Conservation (phyloP, 2,888 invertebrate species). For the Troides aeacus region DNA sequence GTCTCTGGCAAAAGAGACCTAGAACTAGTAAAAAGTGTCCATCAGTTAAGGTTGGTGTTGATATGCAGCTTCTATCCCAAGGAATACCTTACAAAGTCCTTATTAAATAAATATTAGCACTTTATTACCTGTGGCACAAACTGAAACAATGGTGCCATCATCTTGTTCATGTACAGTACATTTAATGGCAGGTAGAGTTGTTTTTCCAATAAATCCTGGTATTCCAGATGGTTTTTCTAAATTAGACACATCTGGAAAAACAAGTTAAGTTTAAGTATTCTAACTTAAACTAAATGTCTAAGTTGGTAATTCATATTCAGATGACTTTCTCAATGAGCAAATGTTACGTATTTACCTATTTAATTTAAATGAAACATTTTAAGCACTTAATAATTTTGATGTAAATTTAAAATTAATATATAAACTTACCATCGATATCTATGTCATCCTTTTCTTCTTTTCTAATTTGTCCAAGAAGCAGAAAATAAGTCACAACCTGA, state of each 20-base stretch:
- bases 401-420: background rate
- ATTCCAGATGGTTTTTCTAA: slow-evolving; percentile 81
- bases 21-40: too few species aligned
- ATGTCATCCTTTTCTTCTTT: slow-evolving; percentile 63
- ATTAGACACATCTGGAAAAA: slow-evolving; percentile 84
- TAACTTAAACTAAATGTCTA: too few species aligned
- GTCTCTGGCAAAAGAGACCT: too few species aligned
- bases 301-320: too few species aligned
- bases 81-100: too few species aligned
- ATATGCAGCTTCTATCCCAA: too few species aligned
- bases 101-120: too few species aligned
- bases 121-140: slow-evolving; percentile 87
- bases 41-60: too few species aligned
- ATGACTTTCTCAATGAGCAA: too few species aligned
- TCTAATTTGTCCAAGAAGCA: slow-evolving; percentile 84
- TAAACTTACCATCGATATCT: slow-evolving; percentile 83
- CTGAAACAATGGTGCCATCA: slow-evolving; percentile 92
- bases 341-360: too few species aligned
- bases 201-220: slow-evolving; percentile 69
- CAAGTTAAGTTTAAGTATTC: background rate
- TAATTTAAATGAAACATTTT: too few species aligned
- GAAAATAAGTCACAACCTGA: slow-evolving; percentile 89
- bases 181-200: slow-evolving; percentile 68
- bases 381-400: background rate
- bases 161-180: slow-evolving; percentile 94